A percentile compares a stretch with the other conserved stretches of the same genome.
These are phyloP conservation scores for Limenitis camilla DNA, from an alignment of 2,888 invertebrate genomes.

Conservation along the genomic window DNA sequence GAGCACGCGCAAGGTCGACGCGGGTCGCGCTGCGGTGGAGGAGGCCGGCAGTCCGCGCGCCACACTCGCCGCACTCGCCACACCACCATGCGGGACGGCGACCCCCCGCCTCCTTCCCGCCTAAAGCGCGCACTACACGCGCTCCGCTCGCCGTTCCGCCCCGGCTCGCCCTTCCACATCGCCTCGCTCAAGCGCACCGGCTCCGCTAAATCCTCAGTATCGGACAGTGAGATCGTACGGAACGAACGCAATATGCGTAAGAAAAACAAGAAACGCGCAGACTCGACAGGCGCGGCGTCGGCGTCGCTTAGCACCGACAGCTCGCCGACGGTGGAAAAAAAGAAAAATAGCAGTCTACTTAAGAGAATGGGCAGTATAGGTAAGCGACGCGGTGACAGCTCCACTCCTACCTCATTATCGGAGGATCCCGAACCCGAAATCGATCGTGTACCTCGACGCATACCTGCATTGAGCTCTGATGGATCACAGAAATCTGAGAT, in stretches of 20 bases:
- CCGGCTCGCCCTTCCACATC: conserved; percentile 71
- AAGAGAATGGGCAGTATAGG: conserved; percentile 64
- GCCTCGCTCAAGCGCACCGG: conserved; percentile 62
- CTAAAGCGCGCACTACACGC: conserved; percentile 66
- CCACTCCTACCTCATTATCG: conserved; percentile 32
- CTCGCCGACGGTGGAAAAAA: conserved; percentile 53
- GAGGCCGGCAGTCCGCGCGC: conserved; percentile 37
- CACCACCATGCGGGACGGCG: conserved; percentile 56
- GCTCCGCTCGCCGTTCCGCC: conserved; percentile 68
- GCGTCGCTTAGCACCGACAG: conserved; percentile 49
- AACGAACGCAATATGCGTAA: conserved; percentile 70
- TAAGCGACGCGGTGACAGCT: conserved; percentile 46
- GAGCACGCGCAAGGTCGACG: conserved; percentile 56
- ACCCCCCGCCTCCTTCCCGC: conserved; percentile 52
- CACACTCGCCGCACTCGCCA: conserved; percentile 44
- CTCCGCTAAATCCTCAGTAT: conserved; percentile 61
- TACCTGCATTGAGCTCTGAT: conserved; percentile 6
- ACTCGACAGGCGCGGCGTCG: conserved; percentile 43
- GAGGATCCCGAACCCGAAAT: conserved; percentile 18
- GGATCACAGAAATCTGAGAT: conserved; percentile 3
- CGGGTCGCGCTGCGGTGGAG: conserved; percentile 7
- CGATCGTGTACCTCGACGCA: conserved; percentile 7
- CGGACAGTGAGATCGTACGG: conserved; percentile 67
- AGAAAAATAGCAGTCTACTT: conserved; percentile 51
- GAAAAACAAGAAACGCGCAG: conserved; percentile 66